Conservation (phyloP, 1,140 invertebrate species). For the Nasonia vitripennis region DNA sequence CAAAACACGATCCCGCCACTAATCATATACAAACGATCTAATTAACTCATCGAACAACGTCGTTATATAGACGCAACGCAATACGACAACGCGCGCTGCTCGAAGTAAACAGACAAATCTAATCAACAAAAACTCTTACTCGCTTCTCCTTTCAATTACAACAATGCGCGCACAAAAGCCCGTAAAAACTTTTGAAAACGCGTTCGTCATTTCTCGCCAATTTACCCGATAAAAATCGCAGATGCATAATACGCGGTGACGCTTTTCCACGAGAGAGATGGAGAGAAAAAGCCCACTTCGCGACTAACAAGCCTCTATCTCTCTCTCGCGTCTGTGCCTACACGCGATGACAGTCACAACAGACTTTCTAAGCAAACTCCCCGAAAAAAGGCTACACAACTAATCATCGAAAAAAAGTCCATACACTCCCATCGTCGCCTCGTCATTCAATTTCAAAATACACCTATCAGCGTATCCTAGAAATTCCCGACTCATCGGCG, state of each 20-base stretch:
- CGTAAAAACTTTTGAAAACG: too few relatives aligned
- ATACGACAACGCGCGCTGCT: neutral
- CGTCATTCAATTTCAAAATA: neutral
- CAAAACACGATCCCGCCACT: too few relatives aligned
- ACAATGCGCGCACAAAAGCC: too few relatives aligned
- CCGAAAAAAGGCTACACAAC: neutral
- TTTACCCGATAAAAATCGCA: neutral
- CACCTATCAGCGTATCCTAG: neutral
- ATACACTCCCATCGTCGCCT: neutral
- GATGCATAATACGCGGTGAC: too few relatives aligned
- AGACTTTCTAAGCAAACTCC: conserved; percentile 34
- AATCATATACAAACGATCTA: neutral
- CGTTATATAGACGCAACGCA: neutral
- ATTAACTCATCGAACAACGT: conserved; percentile 18
- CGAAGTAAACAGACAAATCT: neutral
- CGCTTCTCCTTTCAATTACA: too few relatives aligned
- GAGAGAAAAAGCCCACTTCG: neutral
- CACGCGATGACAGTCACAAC: conserved; percentile 10
- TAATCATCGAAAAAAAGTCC: neutral
- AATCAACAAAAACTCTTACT: neutral
- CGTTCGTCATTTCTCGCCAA: neutral
- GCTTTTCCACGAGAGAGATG: neutral
- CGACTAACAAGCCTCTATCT: too few relatives aligned
- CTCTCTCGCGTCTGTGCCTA: neutral
- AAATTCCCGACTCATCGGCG: conserved; percentile 17